Percentiles rank a stretch among this genome's conserved stretches.
phyloP scores from a whole-genome alignment of 2,113 vertebrate genomes.

The Melanotaenia duboulayi region DNA sequence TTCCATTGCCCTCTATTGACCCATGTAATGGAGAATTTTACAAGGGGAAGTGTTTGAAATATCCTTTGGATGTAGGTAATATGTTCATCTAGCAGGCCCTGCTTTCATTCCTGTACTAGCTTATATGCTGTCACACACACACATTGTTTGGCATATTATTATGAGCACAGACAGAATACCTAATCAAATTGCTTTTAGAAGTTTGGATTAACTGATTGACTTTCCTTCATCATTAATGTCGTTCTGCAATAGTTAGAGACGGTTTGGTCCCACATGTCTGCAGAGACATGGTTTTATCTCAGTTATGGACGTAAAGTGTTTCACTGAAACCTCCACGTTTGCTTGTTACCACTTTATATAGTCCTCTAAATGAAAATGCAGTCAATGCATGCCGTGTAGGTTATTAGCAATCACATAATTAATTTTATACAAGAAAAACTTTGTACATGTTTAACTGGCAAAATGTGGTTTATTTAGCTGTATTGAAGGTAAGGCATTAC shows the following conservation, averaged over 20 bases:
- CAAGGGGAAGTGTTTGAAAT: conserved; percentile 83
- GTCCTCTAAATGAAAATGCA: background rate
- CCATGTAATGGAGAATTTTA: conserved; percentile 85
- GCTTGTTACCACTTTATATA: background rate
- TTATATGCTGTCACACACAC: background rate
- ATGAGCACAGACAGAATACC: background rate
- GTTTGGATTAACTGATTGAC: background rate
- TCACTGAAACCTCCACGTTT: background rate
- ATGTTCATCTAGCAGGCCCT: conserved; percentile 61
- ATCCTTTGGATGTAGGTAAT: conserved; percentile 79
- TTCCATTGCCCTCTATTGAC: conserved; percentile 87
- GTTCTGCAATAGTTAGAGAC: no score
- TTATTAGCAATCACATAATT: no score
- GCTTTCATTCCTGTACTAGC: conserved; percentile 15
- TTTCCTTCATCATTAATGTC: no score
- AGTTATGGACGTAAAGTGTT: background rate
- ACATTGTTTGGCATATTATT: background rate
- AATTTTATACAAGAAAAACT: no score
- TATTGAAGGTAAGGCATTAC: no score
- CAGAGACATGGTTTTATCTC: no score
- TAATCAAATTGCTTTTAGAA: background rate
- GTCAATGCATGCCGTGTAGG: background rate
- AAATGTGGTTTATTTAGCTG: no score
- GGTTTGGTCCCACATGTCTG: no score
- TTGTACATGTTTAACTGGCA: no score